Base-by-base conservation (phyloP, 2,888 invertebrate genomes). In the Cerastis rubricosa region DNA sequence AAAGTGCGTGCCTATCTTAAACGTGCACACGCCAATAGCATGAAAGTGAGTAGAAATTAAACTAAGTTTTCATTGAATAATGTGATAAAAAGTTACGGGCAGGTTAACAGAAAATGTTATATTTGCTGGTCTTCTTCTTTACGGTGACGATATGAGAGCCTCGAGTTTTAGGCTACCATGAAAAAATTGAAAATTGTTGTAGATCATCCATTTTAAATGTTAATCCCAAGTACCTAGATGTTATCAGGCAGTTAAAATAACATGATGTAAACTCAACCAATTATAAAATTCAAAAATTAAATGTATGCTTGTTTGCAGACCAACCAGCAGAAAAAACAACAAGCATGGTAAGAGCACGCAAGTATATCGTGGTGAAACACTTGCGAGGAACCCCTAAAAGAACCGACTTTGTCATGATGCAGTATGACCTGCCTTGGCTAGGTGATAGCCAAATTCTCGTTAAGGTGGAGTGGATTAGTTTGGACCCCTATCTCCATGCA, bases 391-490 rank as follows among this genome's bases (percentile, higher is more conserved):
- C 3, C 22, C 51, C 51, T 22, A 51, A 9, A 22, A 51, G 51
- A 51, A 51, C 9, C 22, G 22, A 51, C 22, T 51, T 51, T 19
- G 22, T 22, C 9, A 22, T 51, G 0, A 51, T 9, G 22, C 22
- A 51, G 22, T 22, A 49, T 19, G 2, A 9, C 1, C 14, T 77
- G 47, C 64, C 77, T 14, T 17, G 4, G 0, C 47, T 78, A 22
- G 12, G 2, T 19, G 8, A 57, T 19, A 8, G 35, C 8, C 49
- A 78, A 8, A 59, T 71, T n/a, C 77, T 78, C 3, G 77, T 78
- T 12, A 70, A 78, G n/a, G 71, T 45, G 11, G 78, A 78, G 49
- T 78, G 77, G 77, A 19, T 78, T 22, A 71, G 71, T 43, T 40
- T 78, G 57, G 77, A 78, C 17, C 78, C 71, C 0, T 77, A 78